Evolutionary conservation across 2,888 invertebrate species (phyloP), one percentile per base, ranked within the genome.

Genomic region (Lasioglossum leucozonium): DNA sequence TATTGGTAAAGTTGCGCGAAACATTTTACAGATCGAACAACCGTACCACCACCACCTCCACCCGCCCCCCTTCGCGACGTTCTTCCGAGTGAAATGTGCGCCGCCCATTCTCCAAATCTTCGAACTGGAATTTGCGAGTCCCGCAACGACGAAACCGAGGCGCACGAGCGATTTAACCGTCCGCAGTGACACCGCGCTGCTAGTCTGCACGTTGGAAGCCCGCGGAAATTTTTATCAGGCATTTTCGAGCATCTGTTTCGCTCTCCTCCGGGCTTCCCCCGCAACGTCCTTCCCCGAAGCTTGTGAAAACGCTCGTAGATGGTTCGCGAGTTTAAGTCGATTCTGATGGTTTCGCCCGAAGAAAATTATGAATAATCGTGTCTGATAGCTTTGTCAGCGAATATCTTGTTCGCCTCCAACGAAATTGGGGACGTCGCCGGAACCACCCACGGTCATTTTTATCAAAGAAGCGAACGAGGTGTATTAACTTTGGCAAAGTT

Each of bases 131-230:
- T 30, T n/a, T 67, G 79, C 58, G 79, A 79, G 69, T 78, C 62
- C 58, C 73, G 77, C 72, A 86, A 82, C 71, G 67, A 58, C 26
- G 58, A 58, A 58, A 58, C 58, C 1, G 67, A 4, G 42, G 30
- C 51, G 71, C 58, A 81, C 72, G 72, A 78, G 18, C 79, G 73
- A 87, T 88, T 88, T 82, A 84, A 80, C 67, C 67, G 69, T 34
- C 77, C n/a, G 18, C 30, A 69, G 67, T 71, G 22, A 78, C 11
- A 5, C 26, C 1, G 2, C 10, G 26, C 16, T 26, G 26, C 5
- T 58, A 58, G 30, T 58, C 0, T 16, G 16, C 2, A 13, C 26
- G 26, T 5, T 30, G 58, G 4, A n/a, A 26, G 18, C 22, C 51
- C 6, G 51, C 51, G 51, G 0, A 51, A 22, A 5, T 51, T 51